These are phyloP conservation scores for Gorsachius magnificus DNA, from an alignment of 2,797 vertebrate genomes.

Conservation along the genomic window DNA sequence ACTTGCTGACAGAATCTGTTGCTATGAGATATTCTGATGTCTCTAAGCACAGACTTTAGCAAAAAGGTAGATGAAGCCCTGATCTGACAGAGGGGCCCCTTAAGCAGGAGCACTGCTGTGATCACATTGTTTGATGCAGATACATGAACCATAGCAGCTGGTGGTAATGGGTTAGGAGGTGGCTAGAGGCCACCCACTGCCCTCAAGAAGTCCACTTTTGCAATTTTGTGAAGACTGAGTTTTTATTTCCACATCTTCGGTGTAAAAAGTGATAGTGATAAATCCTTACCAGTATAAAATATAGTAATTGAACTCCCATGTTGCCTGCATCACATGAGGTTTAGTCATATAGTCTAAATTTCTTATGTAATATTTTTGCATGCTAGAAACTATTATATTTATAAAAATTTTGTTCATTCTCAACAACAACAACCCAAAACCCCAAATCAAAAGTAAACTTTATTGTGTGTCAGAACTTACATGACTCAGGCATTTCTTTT, in stretches of 20 bases:
- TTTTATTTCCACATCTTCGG: background rate
- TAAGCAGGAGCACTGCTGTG: background rate
- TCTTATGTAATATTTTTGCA: background rate
- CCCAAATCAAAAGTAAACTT: background rate
- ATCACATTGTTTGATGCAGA: background rate
- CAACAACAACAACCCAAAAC: background rate
- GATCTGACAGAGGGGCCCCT: fast-evolving
- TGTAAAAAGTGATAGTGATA: background rate
- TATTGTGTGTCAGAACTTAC: background rate
- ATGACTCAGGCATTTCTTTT: background rate
- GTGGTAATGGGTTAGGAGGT: background rate
- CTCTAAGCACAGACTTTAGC: background rate
- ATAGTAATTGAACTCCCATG: background rate
- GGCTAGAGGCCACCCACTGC: background rate
- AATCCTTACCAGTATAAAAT: background rate
- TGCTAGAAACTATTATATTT: background rate
- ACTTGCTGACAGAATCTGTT: background rate
- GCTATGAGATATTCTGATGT: background rate
- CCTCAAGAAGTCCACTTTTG: background rate
- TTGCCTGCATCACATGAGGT: background rate
- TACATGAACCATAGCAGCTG: background rate
- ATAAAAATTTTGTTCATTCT: background rate
- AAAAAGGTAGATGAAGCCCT: background rate
- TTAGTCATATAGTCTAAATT: background rate
- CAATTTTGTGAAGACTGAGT: background rate